Conservation (phyloP, 2,797 vertebrate genomes). For the Trichosurus vulpecula region DNA sequence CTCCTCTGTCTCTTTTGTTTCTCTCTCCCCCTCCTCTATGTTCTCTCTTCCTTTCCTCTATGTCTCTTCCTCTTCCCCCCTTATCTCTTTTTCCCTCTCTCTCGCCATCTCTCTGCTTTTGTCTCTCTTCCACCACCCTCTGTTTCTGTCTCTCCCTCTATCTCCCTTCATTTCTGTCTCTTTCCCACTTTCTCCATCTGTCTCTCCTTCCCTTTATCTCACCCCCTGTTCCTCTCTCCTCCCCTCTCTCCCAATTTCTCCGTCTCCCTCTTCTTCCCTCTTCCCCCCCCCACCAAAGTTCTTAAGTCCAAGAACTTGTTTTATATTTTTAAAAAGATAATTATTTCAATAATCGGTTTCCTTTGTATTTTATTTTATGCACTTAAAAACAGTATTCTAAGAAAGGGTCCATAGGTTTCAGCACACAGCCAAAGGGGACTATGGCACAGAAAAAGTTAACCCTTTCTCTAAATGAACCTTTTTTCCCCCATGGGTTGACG, state of each 20-base stretch:
- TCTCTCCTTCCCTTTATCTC: not conserved
- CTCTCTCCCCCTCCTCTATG: not conserved
- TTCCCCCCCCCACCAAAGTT: not conserved
- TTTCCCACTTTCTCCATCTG: not conserved
- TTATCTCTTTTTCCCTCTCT: not conserved
- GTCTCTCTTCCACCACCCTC: not conserved
- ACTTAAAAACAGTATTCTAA: not conserved
- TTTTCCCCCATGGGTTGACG: not conserved
- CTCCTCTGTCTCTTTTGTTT: no score
- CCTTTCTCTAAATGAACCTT: not conserved
- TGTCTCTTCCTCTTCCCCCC: not conserved
- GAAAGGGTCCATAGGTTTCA: not conserved
- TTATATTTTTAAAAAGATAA: not conserved
- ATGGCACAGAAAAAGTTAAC: not conserved
- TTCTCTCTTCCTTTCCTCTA: not conserved
- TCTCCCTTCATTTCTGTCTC: not conserved
- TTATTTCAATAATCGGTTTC: not conserved
- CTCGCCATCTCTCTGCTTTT: not conserved
- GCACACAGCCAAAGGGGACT: not conserved
- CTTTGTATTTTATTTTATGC: not conserved
- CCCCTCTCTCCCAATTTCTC: not conserved
- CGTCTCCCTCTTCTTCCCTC: not conserved
- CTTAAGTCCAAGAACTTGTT: not conserved
- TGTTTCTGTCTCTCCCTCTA: no score
- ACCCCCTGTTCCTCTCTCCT: not conserved